phyloP scores from a whole-genome alignment of 2,888 invertebrate species.

The Tinea trinotella region DNA sequence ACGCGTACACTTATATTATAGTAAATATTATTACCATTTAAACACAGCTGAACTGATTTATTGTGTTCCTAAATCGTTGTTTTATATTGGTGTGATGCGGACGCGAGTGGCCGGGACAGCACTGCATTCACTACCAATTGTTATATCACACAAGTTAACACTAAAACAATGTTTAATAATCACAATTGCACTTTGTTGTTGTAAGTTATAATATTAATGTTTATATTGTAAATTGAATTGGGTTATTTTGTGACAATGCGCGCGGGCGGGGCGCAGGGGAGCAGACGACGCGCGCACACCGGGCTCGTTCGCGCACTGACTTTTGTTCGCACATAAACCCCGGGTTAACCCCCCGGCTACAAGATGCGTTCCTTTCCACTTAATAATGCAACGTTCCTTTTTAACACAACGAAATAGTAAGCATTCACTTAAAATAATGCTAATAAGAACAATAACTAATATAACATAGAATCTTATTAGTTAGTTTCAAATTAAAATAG shows the following conservation, averaged over 20 bases:
- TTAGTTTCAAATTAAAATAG: no score
- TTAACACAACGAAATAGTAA: no score
- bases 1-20: constrained; percentile 23
- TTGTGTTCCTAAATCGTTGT: constrained; percentile 54
- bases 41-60: constrained; percentile 56
- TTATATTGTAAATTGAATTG: constrained; percentile 23
- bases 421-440: no score
- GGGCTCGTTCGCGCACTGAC: constrained; percentile 23
- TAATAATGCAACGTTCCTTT: no score
- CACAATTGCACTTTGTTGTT: neutral
- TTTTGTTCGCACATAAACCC: constrained; percentile 32
- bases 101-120: constrained; percentile 4
- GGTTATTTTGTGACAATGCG: constrained; percentile 50
- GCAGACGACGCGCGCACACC: constrained; percentile 31
- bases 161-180: neutral
- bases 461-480: no score
- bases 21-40: constrained; percentile 56
- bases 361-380: neutral
- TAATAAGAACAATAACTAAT: no score
- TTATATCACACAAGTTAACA: neutral
- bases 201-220: neutral
- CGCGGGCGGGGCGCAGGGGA: constrained; percentile 25
- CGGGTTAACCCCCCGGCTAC: neutral
- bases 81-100: constrained; percentile 40
- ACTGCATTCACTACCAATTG: neutral